Conservation (phyloP, 2,888 invertebrate genomes). For the Nephrotoma flavescens region DNA sequence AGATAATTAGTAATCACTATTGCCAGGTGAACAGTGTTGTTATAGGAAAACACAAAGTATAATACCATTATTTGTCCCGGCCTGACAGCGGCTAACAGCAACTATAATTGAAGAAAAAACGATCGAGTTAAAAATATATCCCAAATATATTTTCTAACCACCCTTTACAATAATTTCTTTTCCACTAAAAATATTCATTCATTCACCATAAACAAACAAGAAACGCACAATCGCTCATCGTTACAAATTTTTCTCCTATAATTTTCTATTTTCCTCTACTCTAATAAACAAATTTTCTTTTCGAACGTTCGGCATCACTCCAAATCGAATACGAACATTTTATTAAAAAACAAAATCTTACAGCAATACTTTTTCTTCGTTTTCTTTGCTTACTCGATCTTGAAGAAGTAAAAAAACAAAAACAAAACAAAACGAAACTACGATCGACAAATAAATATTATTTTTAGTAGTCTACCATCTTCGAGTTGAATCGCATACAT, state of each 20-base stretch:
- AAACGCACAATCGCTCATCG: neutral
- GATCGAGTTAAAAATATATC: too few species aligned
- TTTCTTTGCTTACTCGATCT: neutral
- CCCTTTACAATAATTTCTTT: neutral
- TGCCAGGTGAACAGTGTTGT: too few species aligned
- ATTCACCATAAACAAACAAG: neutral
- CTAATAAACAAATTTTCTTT: neutral
- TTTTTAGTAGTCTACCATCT: constrained; percentile 1
- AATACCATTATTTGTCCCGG: too few species aligned
- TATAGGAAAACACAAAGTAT: too few species aligned
- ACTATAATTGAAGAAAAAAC: too few species aligned
- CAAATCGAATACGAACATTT: neutral
- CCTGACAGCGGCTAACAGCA: too few species aligned
- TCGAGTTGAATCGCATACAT: neutral
- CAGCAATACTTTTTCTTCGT: neutral
- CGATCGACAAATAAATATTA: neutral
- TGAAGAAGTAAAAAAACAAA: neutral
- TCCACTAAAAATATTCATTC: neutral
- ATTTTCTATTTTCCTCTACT: neutral
- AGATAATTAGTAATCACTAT: too few species aligned
- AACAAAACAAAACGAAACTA: neutral
- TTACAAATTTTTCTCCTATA: neutral
- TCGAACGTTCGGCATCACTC: neutral
- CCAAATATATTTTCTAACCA: neutral
- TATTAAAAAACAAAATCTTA: neutral